Conservation (phyloP, 1,140 invertebrate species). For the Bombus confusus region DNA sequence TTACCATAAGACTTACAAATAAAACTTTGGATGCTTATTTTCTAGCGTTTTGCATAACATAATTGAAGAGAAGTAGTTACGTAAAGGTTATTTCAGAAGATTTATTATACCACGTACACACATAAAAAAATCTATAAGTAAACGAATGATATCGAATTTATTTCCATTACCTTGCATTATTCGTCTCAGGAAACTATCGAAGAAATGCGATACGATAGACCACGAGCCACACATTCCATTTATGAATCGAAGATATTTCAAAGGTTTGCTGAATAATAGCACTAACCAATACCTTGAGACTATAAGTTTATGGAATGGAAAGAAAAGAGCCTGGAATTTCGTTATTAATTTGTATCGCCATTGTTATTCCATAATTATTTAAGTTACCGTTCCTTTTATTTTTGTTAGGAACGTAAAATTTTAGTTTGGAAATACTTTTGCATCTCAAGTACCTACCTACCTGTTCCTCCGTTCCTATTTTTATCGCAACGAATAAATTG, state of each 20-base stretch:
- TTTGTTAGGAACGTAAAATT: background rate
- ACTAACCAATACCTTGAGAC: background rate
- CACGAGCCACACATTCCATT: conserved; percentile 8
- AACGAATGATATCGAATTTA: background rate
- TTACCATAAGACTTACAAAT: no score
- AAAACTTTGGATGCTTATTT: background rate
- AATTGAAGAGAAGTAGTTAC: background rate
- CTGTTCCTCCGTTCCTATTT: background rate
- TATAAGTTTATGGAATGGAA: background rate
- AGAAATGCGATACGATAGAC: background rate
- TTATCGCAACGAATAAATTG: background rate
- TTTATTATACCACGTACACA: fast-evolving
- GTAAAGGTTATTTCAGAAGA: background rate
- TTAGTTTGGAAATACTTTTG: background rate
- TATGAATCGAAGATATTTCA: conserved; percentile 12
- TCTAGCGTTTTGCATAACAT: background rate
- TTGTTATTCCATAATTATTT: background rate
- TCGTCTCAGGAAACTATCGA: background rate
- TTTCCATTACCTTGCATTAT: background rate
- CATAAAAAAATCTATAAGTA: background rate
- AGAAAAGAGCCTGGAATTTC: background rate
- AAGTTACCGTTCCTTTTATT: background rate
- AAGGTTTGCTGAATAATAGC: background rate
- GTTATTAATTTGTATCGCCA: background rate
- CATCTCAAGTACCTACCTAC: background rate